phyloP scores from a whole-genome alignment of 2,888 invertebrate species.

The Gastracanthus pulcherrimus region DNA sequence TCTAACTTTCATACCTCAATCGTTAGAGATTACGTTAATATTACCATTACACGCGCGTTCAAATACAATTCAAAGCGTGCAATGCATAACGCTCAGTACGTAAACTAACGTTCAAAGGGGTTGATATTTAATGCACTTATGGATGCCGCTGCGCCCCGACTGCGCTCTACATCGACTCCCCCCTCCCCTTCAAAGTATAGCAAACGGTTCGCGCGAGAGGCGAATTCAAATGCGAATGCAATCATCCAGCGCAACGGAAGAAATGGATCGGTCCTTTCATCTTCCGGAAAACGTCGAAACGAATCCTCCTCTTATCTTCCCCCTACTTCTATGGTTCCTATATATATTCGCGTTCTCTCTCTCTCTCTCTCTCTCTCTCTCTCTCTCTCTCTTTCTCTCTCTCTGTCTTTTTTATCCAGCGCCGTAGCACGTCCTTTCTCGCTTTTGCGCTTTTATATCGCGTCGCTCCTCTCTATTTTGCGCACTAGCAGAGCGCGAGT shows the following conservation, averaged over 20 bases:
- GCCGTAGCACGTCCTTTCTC: background rate
- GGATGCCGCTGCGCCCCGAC: background rate
- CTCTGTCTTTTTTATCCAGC: background rate
- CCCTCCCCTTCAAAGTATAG: background rate
- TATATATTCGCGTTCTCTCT: background rate
- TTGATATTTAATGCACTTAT: background rate
- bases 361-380: constrained; percentile 1
- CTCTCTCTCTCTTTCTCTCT: background rate
- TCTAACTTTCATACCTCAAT: too few relatives aligned
- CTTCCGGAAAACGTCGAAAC: constrained; percentile 29
- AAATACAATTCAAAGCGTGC: too few relatives aligned
- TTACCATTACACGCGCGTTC: too few relatives aligned
- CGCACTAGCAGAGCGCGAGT: background rate
- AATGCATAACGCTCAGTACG: too few relatives aligned
- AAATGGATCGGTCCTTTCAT: constrained; percentile 47
- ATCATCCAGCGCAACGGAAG: background rate
- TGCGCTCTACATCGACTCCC: background rate
- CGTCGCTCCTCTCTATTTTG: background rate
- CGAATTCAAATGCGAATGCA: constrained; percentile 38
- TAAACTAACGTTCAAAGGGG: background rate
- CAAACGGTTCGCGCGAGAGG: background rate
- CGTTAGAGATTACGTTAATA: too few relatives aligned
- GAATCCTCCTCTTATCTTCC: constrained; percentile 27
- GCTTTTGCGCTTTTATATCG: background rate
- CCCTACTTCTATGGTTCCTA: background rate